Percentiles rank a stretch among this genome's conserved stretches.
Conservation (phyloP, 2,888 invertebrate species). For the Scaptomyza parva region DNA sequence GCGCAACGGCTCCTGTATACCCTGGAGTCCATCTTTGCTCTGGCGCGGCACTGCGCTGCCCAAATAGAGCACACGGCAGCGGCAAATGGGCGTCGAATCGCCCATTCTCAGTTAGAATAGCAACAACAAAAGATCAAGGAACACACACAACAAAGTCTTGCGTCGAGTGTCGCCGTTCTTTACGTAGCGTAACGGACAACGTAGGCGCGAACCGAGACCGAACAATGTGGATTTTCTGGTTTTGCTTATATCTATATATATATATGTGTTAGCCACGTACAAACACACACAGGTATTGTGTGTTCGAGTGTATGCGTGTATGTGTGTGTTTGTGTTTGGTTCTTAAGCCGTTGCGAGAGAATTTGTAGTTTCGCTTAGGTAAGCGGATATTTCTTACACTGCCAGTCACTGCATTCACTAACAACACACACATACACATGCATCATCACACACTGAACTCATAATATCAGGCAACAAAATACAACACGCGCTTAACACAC, state of each 20-base stretch:
- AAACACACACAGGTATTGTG: conserved; percentile 36
- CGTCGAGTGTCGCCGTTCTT: conserved; percentile 54
- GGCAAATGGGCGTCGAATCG: conserved; percentile 96
- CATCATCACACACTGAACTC: conserved; percentile 49
- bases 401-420: conserved; percentile 58
- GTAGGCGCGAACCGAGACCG: conserved; percentile 55
- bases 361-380: conserved; percentile 75
- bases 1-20: conserved; percentile 97
- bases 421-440: conserved; percentile 39
- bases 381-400: conserved; percentile 73
- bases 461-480: conserved; percentile 41
- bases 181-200: conserved; percentile 39
- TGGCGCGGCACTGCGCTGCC: conserved; percentile 98
- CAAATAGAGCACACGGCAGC: conserved; percentile 97
- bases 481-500: conserved; percentile 45
- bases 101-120: conserved; percentile 84
- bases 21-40: conserved; percentile 98
- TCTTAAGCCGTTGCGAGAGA: conserved; percentile 69
- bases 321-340: conserved; percentile 56
- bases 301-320: conserved; percentile 24
- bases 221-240: conserved; percentile 83
- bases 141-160: conserved; percentile 32
- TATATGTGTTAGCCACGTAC: conserved; percentile 67
- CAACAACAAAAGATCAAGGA: conserved; percentile 20
- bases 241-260: too few relatives aligned